A percentile compares a stretch with the other conserved stretches of the same genome.
These are phyloP conservation scores for Mustela lutreola DNA, from an alignment of 2,113 vertebrate genomes.

Conservation along the genomic window DNA sequence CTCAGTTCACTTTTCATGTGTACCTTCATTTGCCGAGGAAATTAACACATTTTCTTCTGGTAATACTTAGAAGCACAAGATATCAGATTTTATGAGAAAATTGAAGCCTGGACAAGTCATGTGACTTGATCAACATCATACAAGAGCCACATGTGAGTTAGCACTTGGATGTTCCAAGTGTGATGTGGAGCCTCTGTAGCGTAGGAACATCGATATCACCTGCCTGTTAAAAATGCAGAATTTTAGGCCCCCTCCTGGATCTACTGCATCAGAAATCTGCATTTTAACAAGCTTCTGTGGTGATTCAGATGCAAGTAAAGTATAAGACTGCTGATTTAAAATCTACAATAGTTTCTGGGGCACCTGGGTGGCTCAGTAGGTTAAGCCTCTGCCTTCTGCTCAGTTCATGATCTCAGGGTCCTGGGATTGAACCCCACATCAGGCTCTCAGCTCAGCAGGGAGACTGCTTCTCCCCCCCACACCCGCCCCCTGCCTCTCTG, in stretches of 20 bases:
- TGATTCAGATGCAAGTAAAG: background rate
- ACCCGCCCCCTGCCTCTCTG: too few relatives aligned
- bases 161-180: background rate
- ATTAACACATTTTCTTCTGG: background rate
- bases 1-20: background rate
- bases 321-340: background rate
- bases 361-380: too few relatives aligned
- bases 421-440: too few relatives aligned
- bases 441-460: too few relatives aligned
- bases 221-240: background rate
- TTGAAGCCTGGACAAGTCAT: background rate
- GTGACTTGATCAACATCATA: background rate
- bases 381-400: too few relatives aligned
- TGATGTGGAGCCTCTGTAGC: too few relatives aligned
- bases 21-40: background rate
- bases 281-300: background rate
- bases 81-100: background rate
- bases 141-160: background rate
- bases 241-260: background rate
- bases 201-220: background rate
- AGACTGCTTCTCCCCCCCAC: too few relatives aligned
- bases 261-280: background rate
- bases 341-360: background rate
- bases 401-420: too few relatives aligned
- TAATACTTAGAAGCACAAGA: background rate